Evolutionary conservation across 2,113 vertebrate species (phyloP).

Genomic region (Sialia sialis): DNA sequence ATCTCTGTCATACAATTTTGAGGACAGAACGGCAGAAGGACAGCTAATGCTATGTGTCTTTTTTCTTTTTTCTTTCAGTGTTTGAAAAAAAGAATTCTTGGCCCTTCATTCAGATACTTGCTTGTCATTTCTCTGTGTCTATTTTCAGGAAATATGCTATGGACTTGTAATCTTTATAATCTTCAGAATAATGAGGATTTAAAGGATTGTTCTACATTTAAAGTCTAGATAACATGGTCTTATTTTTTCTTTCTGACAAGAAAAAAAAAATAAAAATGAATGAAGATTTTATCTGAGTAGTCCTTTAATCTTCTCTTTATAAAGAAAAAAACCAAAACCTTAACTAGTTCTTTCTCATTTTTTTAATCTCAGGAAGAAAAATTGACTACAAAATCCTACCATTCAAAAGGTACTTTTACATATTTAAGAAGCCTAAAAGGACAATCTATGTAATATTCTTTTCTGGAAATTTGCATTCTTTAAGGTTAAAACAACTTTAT

Average conservation of each 20-base stretch:
- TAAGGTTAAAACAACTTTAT: not conserved
- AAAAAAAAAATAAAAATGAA: slow-evolving; percentile 10
- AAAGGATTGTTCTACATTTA: slow-evolving; percentile 37
- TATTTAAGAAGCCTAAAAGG: not conserved
- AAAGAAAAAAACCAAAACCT: not conserved
- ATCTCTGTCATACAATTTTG: not conserved
- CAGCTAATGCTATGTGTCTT: not conserved
- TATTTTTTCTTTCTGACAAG: not conserved
- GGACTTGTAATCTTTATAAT: slow-evolving; percentile 28
- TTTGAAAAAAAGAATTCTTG: not conserved
- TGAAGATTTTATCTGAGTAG: not conserved
- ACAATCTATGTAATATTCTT: not conserved
- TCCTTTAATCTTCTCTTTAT: slow-evolving; percentile 12
- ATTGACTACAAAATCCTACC: not conserved
- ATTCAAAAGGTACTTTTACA: not conserved
- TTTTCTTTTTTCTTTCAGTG: not conserved
- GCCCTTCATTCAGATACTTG: not conserved
- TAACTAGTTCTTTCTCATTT: not conserved
- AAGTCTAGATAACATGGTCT: slow-evolving; percentile 2
- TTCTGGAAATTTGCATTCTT: not conserved
- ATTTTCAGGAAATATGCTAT: not conserved
- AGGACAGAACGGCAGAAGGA: not conserved
- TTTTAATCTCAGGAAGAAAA: not conserved
- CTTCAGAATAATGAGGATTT: slow-evolving; percentile 51
- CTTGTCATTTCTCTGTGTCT: not conserved